Base-by-base conservation (phyloP, 2,888 invertebrate species). In the Cantharis nigra region DNA sequence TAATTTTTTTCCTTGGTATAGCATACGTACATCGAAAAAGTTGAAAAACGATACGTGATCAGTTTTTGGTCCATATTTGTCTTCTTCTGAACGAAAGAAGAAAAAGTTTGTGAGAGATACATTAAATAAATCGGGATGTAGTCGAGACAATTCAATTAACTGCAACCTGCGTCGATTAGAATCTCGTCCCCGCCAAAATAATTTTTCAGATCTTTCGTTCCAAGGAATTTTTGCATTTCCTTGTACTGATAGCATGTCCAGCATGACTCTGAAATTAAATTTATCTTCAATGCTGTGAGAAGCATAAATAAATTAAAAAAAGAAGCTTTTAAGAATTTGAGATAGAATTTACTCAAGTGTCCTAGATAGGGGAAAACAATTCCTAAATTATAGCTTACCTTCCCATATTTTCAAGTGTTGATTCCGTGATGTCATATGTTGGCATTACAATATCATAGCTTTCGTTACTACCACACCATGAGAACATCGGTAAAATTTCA, bases 61-160 rank as follows among this genome's bases (percentile, higher is more conserved):
- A 80, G 92, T 92, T 85, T 94, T 94, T 13, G 97, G 97, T 0
- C 98, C 98, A 90, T 97, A 97, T 85, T 94, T 91, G 18, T 93
- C 90, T 86, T 95, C 94, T 88, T 96, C 92, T 83, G 97, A 93
- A 80, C 93, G 92, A 86, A 96, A 98, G 90, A 99, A 99, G 89
- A 99, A 99, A 89, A 98, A 98, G 87, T 97, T 96, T 0, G 98
- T 98, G 23, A 98, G 92, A 0, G 97, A 96, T 11, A 94, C 98
- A 89, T 98, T 97, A 78, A 98, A 92, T 4, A 97, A 87, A 72
- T 96, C 92, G 0, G 97, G 94, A 89, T 94, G 82, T 83, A 92
- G 88, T 80, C 93, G 91, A 0, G 96, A 92, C 81, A 98, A 91
- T 73, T 94, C 93, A 13, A 98, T 93, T 20, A 98, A 90, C 82